phyloP scores from a whole-genome alignment of 2,113 vertebrate genomes.

The Eurypyga helias region DNA sequence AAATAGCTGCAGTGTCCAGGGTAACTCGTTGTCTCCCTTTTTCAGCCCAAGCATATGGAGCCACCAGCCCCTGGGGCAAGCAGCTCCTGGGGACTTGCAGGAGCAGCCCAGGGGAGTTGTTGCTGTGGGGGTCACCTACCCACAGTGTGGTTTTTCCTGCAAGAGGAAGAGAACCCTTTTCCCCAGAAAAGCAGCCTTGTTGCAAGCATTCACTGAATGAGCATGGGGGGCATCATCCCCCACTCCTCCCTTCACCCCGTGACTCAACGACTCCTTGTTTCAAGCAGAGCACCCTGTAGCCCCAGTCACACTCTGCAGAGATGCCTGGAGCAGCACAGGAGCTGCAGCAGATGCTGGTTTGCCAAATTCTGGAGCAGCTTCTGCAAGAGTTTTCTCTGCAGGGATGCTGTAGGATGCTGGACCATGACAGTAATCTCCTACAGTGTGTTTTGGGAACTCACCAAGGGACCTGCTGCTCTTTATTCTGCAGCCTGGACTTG shows the following conservation, averaged over 20 bases:
- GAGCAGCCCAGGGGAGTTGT: not conserved
- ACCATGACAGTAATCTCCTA: rapidly evolving
- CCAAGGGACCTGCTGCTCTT: not conserved
- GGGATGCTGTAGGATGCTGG: not conserved
- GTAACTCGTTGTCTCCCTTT: not conserved
- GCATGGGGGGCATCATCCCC: rapidly evolving
- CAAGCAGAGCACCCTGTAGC: not conserved
- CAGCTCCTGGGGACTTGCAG: rapidly evolving
- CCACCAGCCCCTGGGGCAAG: not conserved
- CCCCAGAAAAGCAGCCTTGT: not conserved
- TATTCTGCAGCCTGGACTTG: not conserved
- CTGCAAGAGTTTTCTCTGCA: not conserved
- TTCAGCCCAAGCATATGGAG: rapidly evolving
- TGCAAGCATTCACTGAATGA: rapidly evolving
- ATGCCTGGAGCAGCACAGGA: rapidly evolving
- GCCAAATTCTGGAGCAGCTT: not conserved
- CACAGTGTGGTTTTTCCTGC: rapidly evolving
- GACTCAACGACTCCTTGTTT: rapidly evolving
- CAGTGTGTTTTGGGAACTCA: not conserved
- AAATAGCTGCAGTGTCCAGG: not conserved
- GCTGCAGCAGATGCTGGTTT: not conserved
- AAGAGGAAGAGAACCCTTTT: not conserved
- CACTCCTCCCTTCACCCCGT: rapidly evolving
- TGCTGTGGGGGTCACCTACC: not conserved
- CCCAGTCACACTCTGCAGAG: not conserved